Evolutionary conservation across 2,113 vertebrate genomes (phyloP).

Genomic region (Gasterosteus nipponicus): DNA sequence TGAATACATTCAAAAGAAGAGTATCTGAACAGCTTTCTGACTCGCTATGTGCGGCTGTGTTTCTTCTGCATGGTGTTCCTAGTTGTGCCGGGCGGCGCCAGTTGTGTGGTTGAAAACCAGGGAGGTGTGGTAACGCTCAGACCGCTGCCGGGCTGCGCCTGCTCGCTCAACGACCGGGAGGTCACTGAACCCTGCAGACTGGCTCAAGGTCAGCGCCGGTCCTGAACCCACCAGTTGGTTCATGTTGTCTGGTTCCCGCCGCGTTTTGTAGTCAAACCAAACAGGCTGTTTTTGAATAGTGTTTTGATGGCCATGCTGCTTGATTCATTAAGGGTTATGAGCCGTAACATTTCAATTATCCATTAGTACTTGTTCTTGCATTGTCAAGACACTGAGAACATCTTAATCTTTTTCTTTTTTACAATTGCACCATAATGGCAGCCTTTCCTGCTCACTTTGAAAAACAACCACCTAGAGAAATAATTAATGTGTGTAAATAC

Average conservation of each 20-base stretch:
- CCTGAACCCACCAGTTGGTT: conserved; percentile 6
- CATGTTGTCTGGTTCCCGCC: not conserved
- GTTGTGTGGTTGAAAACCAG: conserved; percentile 89
- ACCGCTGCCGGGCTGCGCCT: conserved; percentile 82
- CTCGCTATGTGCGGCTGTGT: conserved; percentile 35
- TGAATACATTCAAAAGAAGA: conserved; percentile 9
- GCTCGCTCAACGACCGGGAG: conserved; percentile 88
- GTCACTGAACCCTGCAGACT: conserved; percentile 87
- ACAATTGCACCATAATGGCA: not conserved
- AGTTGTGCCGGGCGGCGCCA: conserved; percentile 89
- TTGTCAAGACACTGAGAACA: not conserved
- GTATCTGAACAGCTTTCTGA: conserved; percentile 22
- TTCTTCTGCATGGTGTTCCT: conserved; percentile 24
- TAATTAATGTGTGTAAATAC: not conserved
- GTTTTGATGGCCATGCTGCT: not conserved
- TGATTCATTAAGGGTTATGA: not conserved
- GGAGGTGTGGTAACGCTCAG: conserved; percentile 87
- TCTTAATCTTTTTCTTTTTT: not conserved
- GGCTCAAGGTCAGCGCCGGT: conserved; percentile 86
- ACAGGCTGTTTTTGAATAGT: not conserved
- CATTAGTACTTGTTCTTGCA: not conserved
- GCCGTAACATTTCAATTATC: no score
- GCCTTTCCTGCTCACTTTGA: not conserved
- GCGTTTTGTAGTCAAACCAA: not conserved
- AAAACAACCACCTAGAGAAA: not conserved